These are phyloP conservation scores for Formica aserva DNA, from an alignment of 2,888 invertebrate species.

Conservation along the genomic window DNA sequence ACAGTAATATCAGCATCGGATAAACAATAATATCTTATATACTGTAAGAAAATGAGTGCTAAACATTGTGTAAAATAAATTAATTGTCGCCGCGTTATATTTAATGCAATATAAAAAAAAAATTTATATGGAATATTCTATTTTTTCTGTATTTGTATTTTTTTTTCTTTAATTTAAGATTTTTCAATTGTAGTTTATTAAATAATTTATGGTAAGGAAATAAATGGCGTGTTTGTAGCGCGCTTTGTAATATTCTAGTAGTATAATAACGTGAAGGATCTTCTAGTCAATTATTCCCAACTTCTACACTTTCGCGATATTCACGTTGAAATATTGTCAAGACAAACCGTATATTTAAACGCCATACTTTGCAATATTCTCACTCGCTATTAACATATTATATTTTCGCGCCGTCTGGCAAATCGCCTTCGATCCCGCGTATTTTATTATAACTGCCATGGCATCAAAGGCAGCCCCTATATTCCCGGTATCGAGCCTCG, in stretches of 20 bases:
- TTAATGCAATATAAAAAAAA: not conserved
- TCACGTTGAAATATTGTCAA: conserved; percentile 21
- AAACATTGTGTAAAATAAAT: not conserved
- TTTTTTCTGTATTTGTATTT: no score
- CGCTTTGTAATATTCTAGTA: no score
- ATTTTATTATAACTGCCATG: conserved; percentile 26
- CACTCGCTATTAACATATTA: conserved; percentile 46
- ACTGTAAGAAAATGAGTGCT: no score
- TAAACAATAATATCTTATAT: no score
- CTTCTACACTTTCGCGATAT: conserved; percentile 16
- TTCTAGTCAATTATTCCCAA: conserved; percentile 34
- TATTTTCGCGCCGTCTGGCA: conserved; percentile 41
- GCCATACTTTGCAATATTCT: not conserved
- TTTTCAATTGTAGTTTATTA: no score
- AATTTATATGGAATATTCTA: no score
- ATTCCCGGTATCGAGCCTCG: conserved; percentile 42
- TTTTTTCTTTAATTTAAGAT: no score
- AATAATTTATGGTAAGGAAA: no score
- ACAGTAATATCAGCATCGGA: no score
- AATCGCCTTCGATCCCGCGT: conserved; percentile 48
- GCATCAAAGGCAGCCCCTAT: conserved; percentile 33
- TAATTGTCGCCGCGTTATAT: not conserved
- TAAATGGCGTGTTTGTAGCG: no score
- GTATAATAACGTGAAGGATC: not conserved
- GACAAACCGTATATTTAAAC: conserved; percentile 37